phyloP scores from a whole-genome alignment of 2,797 vertebrate genomes.

The Myotis daubentonii region DNA sequence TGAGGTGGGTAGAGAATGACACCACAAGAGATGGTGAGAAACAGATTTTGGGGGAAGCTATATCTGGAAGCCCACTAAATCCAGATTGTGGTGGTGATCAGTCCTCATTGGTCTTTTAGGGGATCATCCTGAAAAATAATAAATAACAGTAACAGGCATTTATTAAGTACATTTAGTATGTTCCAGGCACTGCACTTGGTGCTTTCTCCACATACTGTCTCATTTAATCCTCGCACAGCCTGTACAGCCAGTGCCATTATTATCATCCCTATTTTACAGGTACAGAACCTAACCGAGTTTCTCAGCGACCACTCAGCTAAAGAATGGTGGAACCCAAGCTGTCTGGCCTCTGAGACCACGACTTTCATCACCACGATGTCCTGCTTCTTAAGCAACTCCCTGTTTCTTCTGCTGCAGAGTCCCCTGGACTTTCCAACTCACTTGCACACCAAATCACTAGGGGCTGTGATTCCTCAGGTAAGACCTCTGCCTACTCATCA shows the following conservation, averaged over 20 bases:
- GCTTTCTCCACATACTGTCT: neutral
- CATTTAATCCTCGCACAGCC: neutral
- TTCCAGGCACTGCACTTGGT: neutral
- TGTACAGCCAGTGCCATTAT: neutral
- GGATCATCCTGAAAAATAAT: neutral
- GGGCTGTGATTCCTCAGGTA: conserved; percentile 82
- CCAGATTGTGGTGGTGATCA: neutral
- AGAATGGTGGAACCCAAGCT: neutral
- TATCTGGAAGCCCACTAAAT: neutral
- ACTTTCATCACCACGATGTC: neutral
- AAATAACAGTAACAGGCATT: neutral
- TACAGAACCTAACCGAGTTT: neutral
- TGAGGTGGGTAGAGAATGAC: neutral
- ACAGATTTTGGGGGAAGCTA: neutral
- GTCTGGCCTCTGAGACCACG: neutral
- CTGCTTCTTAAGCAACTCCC: neutral
- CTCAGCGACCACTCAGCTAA: neutral
- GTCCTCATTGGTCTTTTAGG: neutral
- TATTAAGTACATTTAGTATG: neutral
- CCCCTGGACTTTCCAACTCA: neutral
- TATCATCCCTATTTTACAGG: neutral
- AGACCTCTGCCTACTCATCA: neutral
- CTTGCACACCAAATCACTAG: conserved; percentile 78
- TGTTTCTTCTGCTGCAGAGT: conserved; percentile 65
- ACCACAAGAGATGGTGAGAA: neutral